Evolutionary conservation across 2,888 invertebrate genomes (phyloP).

Genomic region (Chirona hameri): DNA sequence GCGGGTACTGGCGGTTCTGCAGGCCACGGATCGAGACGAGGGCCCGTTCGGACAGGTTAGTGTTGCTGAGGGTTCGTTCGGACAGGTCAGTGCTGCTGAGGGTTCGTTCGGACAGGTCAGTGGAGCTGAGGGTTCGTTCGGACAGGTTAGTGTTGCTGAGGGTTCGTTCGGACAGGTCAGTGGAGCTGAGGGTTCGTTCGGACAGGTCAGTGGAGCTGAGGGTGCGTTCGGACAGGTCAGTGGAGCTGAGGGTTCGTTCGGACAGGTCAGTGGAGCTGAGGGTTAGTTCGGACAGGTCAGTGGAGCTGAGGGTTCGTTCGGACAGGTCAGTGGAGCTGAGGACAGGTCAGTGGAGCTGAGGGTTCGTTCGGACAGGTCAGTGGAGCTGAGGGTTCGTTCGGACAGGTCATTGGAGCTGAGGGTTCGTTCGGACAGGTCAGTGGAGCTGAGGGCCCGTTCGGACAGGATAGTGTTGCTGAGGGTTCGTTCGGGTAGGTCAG

Average conservation of each 20-base stretch:
- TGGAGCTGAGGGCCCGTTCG: constrained; percentile 85
- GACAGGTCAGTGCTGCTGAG: constrained; percentile 61
- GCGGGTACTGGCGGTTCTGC: constrained; percentile 72
- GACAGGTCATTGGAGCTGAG: no score
- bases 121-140: constrained; percentile 85
- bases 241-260: constrained; percentile 85
- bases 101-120: constrained; percentile 83
- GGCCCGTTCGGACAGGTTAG: constrained; percentile 83
- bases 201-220: constrained; percentile 77
- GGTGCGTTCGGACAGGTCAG: constrained; percentile 83
- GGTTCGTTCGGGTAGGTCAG: no score
- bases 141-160: constrained; percentile 63
- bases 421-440: constrained; percentile 83
- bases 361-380: constrained; percentile 83
- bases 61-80: not conserved
- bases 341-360: no score
- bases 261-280: constrained; percentile 62
- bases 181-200: constrained; percentile 88
- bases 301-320: constrained; percentile 88
- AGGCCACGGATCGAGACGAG: constrained; percentile 84
- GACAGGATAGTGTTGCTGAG: constrained; percentile 63
- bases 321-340: constrained; percentile 62
- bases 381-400: no score
- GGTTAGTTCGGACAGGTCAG: no score
- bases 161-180: no score